Percentiles rank a stretch among this genome's conserved stretches.
phyloP scores from a whole-genome alignment of 2,113 vertebrate genomes.

The Cololabis saira region DNA sequence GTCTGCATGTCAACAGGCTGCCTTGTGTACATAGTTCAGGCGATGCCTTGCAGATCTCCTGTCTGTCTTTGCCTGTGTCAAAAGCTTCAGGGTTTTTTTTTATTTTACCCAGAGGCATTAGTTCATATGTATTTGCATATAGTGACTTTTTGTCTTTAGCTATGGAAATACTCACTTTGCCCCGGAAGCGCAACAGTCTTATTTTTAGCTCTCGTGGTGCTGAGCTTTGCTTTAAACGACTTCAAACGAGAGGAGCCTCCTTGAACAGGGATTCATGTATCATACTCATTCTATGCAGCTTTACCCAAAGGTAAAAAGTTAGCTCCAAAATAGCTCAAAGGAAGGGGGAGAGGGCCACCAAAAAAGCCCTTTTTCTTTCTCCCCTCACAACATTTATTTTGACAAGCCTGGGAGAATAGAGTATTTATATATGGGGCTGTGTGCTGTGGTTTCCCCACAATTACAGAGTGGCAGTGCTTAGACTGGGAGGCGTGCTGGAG shows the following conservation, averaged over 20 bases:
- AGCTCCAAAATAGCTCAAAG: constrained; percentile 71
- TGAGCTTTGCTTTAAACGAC: constrained; percentile 19
- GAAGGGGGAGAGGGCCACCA: constrained; percentile 64
- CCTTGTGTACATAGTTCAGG: constrained; percentile 51
- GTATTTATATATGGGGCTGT: constrained; percentile 85
- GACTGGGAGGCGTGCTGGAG: constrained; percentile 79
- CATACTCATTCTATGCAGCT: constrained; percentile 36
- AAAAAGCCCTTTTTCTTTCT: constrained; percentile 66
- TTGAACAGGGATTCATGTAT: constrained; percentile 39
- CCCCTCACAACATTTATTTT: constrained; percentile 82
- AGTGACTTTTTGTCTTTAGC: constrained; percentile 27
- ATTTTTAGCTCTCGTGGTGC: constrained; percentile 60
- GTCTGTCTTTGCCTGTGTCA: constrained; percentile 28
- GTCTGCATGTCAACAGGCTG: constrained; percentile 51
- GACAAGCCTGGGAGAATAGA: constrained; percentile 80
- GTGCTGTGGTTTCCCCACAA: constrained; percentile 84
- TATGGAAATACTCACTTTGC: constrained; percentile 34
- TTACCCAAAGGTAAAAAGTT: constrained; percentile 63
- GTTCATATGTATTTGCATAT: constrained; percentile 19
- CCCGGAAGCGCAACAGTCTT: not conserved
- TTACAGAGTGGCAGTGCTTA: constrained; percentile 83
- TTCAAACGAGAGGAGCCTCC: constrained; percentile 26
- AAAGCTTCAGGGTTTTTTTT: constrained; percentile 21
- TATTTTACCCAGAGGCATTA: not conserved
- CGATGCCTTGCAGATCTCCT: constrained; percentile 27